Evolutionary conservation across 1,140 invertebrate genomes (phyloP), one percentile per base, ranked within the genome.

Genomic region (Nixonia krombeini): DNA sequence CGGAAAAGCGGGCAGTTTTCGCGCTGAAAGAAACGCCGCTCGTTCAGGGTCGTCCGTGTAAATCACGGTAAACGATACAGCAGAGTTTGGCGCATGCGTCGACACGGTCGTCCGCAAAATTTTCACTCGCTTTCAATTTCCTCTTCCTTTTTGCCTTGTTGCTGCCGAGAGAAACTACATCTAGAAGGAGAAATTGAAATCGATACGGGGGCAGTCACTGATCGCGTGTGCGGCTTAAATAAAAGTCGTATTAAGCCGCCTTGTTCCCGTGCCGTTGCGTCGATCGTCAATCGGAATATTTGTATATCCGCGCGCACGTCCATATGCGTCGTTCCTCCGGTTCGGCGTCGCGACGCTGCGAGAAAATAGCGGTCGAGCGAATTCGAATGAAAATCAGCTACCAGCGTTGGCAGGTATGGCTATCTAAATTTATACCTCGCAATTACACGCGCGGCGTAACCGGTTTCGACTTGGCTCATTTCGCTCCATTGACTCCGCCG

Each of bases 131-230:
- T 56, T 57, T 64, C 46, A 15, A 56, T 56, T 35, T 57, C 37
- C 31, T 18, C 53, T 58, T 50, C 1, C 10, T 18, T 18, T 31
- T 23, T 13, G 15, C 29, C 16, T 13, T 18, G 12, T 15, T 21
- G 45, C 15, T 15, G 2, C 15, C 16, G 2, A 33, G 49, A 65
- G 74, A 74, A 74, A 75, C 73, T 70, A 52, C 17, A 75, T 75
- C 73, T 64, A 59, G n/a, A n/a, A 69, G 53, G 76, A 78, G 76
- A 78, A 78, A 76, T 78, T 74, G 74, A 74, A 74, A 78, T 75
- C 66, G 74, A 75, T 62, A 72, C 47, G 42, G 50, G 52, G 67
- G 70, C 64, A 55, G 50, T 53, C 49, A 17, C 26, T 26, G 50
- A 50, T 59, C 55, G 29, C 55, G 28, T 42, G 23, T 35, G 35